phyloP scores from a whole-genome alignment of 2,113 vertebrate genomes.

The Tursiops truncatus region DNA sequence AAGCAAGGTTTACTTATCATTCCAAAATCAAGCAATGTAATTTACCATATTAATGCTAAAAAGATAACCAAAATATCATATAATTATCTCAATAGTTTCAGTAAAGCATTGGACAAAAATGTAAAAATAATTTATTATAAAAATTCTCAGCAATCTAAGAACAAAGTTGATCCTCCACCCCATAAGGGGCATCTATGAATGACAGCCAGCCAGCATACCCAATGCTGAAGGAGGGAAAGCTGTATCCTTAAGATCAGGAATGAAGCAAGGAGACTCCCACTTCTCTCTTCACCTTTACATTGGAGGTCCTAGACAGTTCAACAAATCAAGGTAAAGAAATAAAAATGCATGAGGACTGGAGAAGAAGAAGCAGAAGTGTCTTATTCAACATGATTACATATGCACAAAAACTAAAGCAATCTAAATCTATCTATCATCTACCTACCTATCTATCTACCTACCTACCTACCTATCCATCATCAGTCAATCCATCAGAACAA shows the following conservation, averaged over 20 bases:
- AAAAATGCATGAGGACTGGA: not conserved
- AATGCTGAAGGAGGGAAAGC: not conserved
- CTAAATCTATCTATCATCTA: not conserved
- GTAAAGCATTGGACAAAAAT: not conserved
- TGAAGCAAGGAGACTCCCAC: not conserved
- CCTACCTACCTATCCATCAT: not conserved
- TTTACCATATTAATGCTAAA: not conserved
- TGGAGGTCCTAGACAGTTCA: not conserved
- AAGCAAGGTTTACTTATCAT: not conserved
- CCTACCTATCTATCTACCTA: not conserved
- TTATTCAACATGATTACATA: not conserved
- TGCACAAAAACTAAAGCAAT: not conserved
- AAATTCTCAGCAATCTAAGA: not conserved
- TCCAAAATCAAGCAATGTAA: not conserved
- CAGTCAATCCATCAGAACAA: not conserved
- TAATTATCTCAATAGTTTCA: not conserved
- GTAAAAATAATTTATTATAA: not conserved
- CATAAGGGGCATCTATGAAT: not conserved
- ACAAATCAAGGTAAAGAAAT: not conserved
- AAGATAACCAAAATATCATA: not conserved
- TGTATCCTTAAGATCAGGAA: not conserved
- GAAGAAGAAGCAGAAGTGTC: not conserved
- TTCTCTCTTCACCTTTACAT: not conserved
- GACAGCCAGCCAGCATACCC: not conserved
- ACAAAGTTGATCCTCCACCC: not conserved